Evolutionary conservation across 2,888 invertebrate genomes (phyloP).

Genomic region (Tupiocoris notatus): DNA sequence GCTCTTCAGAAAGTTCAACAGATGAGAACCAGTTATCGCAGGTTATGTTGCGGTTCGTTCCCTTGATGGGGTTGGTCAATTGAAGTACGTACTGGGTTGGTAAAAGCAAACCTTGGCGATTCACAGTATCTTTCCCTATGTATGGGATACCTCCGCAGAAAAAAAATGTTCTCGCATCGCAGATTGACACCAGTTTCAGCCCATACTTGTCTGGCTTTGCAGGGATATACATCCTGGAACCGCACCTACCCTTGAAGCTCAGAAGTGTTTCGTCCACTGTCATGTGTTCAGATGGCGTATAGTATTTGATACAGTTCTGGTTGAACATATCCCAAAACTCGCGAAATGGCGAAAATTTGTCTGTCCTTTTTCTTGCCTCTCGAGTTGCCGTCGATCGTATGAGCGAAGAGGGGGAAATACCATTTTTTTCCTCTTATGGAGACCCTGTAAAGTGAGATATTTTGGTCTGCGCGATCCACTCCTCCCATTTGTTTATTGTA

Average conservation of each 20-base stretch:
- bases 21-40: constrained; percentile 28
- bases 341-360: no score
- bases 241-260: constrained; percentile 49
- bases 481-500: constrained; percentile 30
- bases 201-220: constrained; percentile 50
- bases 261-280: constrained; percentile 51
- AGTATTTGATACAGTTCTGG: no score
- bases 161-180: not conserved
- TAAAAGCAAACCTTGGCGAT: constrained; percentile 9
- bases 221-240: constrained; percentile 49
- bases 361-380: no score
- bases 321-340: no score
- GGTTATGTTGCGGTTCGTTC: constrained; percentile 14
- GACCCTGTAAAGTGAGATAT: constrained; percentile 47
- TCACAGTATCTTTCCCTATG: constrained; percentile 32
- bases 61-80: constrained; percentile 13
- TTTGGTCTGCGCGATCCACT: constrained; percentile 12
- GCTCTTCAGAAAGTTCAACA: not conserved
- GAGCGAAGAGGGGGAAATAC: constrained; percentile 30
- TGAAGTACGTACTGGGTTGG: constrained; percentile 33
- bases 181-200: constrained; percentile 44
- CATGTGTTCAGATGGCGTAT: no score
- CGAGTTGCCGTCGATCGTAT: constrained; percentile 2
- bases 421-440: constrained; percentile 51
- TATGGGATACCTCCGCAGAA: not conserved